A percentile compares a stretch with the other conserved stretches of the same genome.
Conservation (phyloP, 2,888 invertebrate species). For the Philaethria dido region DNA sequence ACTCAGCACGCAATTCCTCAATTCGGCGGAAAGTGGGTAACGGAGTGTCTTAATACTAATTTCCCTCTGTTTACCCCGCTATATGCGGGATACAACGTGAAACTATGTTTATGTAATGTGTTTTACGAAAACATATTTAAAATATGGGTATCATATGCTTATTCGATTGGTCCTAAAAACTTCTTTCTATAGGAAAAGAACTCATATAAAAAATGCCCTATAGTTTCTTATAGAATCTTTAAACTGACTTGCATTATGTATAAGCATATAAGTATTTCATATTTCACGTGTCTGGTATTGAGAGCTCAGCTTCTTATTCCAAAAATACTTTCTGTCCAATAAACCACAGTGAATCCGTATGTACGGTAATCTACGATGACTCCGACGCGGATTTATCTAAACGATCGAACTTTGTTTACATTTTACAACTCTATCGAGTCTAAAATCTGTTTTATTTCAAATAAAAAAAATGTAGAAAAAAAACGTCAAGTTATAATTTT, state of each 20-base stretch:
- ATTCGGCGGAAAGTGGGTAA: no score
- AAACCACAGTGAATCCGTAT: slow-evolving; percentile 36
- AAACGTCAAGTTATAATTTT: neutral
- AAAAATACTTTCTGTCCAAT: slow-evolving; percentile 36
- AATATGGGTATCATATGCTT: no score
- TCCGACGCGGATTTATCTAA: slow-evolving; percentile 22
- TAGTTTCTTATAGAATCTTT: no score
- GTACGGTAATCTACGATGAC: slow-evolving; percentile 31
- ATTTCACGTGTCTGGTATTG: slow-evolving; percentile 17
- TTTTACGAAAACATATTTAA: no score
- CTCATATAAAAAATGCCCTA: no score
- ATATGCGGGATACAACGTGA: no score
- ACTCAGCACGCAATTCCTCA: no score
- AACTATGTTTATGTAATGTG: no score
- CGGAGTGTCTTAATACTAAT: no score
- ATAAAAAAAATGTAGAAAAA: neutral
- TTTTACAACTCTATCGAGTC: slow-evolving; percentile 31
- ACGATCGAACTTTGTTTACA: slow-evolving; percentile 32
- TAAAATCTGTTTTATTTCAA: slow-evolving; percentile 25
- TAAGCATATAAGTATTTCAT: neutral
- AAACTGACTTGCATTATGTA: neutral
- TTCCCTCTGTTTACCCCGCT: no score
- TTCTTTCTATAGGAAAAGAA: no score
- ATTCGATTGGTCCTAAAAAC: no score
- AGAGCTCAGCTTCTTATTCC: slow-evolving; percentile 20